phyloP scores from a whole-genome alignment of 2,888 invertebrate genomes.

The Melinaea marsaeus region DNA sequence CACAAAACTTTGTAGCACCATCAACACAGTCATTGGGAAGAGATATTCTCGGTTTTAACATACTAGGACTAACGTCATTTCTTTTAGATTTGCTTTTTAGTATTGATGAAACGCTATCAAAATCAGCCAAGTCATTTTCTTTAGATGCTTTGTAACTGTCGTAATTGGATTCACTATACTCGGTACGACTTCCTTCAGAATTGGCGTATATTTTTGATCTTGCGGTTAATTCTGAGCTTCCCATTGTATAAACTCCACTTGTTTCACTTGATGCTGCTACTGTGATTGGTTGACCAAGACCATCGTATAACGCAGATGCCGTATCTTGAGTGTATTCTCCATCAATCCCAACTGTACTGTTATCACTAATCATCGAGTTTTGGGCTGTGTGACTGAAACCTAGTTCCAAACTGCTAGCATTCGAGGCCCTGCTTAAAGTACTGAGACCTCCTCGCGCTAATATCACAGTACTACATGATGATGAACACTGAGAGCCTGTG shows the following conservation, averaged over 20 bases:
- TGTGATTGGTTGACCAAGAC: conserved; percentile 74
- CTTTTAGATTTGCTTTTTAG: conserved; percentile 73
- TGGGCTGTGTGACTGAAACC: conserved; percentile 93
- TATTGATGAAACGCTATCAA: conserved; percentile 72
- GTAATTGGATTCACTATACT: conserved; percentile 75
- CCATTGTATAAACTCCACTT: conserved; percentile 90
- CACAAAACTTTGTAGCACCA: conserved; percentile 55
- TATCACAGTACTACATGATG: conserved; percentile 92
- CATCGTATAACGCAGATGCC: conserved; percentile 78
- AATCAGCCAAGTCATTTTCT: conserved; percentile 72
- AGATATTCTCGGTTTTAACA: conserved; percentile 46
- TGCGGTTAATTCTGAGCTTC: conserved; percentile 80
- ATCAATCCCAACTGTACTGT: conserved; percentile 81
- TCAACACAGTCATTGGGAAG: conserved; percentile 73
- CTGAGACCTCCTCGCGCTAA: conserved; percentile 77
- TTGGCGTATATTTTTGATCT: conserved; percentile 78
- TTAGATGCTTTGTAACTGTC: conserved; percentile 76
- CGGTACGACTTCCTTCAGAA: conserved; percentile 66
- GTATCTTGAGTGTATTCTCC: conserved; percentile 79
- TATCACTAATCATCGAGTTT: conserved; percentile 87
- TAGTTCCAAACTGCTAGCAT: conserved; percentile 88
- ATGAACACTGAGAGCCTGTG: conserved; percentile 89
- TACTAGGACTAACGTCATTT: conserved; percentile 48
- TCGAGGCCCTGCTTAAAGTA: conserved; percentile 81
- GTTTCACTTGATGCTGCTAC: conserved; percentile 87